Conservation (phyloP, 2,113 vertebrate species). For the Pseudorectes ferrugineus region DNA sequence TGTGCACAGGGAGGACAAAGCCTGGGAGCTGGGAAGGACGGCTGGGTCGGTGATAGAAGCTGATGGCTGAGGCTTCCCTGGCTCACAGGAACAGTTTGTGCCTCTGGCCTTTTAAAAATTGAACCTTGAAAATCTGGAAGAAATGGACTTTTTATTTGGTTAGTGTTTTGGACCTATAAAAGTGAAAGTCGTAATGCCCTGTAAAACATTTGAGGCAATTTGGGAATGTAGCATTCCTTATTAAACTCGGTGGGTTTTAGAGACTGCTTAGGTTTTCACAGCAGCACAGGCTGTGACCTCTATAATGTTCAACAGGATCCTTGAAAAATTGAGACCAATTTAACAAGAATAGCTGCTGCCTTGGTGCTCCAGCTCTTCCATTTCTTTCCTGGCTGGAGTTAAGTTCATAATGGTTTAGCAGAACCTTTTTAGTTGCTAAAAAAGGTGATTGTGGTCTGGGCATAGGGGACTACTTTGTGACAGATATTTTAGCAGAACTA, state of each 20-base stretch:
- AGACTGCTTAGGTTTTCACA: background rate
- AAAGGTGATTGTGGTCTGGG: background rate
- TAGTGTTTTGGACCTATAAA: background rate
- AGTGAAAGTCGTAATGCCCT: background rate
- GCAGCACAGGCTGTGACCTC: background rate
- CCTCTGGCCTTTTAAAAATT: background rate
- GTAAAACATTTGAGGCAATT: background rate
- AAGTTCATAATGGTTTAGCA: background rate
- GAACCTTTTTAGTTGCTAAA: background rate
- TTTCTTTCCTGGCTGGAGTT: background rate
- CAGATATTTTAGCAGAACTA: background rate
- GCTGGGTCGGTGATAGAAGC: background rate
- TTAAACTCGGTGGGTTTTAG: background rate
- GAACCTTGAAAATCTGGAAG: background rate
- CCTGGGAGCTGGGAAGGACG: background rate
- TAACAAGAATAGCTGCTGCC: background rate
- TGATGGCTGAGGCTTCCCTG: background rate
- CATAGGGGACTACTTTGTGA: background rate
- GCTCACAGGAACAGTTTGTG: background rate
- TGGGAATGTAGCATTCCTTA: background rate
- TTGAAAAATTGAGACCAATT: slow-evolving; percentile 13
- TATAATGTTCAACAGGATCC: background rate
- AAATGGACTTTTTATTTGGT: slow-evolving; percentile 25
- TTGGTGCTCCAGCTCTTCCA: background rate
- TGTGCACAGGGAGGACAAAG: background rate